These are phyloP conservation scores for Crotalus viridis DNA, from an alignment of 2,113 vertebrate species.

Conservation along the genomic window DNA sequence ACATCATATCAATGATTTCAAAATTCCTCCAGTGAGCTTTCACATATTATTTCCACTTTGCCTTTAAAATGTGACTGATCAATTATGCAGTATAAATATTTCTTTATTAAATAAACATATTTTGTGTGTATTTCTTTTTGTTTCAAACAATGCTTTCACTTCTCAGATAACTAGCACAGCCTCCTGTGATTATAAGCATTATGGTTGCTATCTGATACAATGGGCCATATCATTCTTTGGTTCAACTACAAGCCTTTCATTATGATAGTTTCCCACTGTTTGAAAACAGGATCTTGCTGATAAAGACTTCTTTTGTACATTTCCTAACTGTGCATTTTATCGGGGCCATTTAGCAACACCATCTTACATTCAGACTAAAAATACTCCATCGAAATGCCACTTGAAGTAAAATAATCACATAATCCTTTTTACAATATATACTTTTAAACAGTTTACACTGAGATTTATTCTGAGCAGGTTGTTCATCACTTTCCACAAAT, in stretches of 20 bases:
- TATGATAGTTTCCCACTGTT: slow-evolving; percentile 11
- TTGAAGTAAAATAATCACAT: background rate
- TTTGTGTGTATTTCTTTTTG: background rate
- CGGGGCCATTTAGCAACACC: background rate
- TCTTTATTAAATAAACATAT: background rate
- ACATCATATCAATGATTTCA: background rate
- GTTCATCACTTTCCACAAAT: slow-evolving; percentile 15
- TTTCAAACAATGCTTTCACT: slow-evolving; percentile 23
- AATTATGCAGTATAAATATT: background rate
- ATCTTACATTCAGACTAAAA: slow-evolving; percentile 10
- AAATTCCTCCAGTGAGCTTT: background rate
- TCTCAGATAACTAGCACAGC: slow-evolving; percentile 37
- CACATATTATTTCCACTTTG: background rate
- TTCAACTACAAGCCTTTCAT: slow-evolving; percentile 32
- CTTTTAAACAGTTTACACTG: background rate
- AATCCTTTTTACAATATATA: background rate
- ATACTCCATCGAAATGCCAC: background rate
- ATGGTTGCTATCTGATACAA: slow-evolving; percentile 25
- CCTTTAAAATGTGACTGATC: background rate
- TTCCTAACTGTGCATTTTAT: slow-evolving; percentile 23
- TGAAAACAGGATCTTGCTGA: slow-evolving; percentile 25
- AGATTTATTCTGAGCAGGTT: background rate
- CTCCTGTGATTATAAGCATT: slow-evolving; percentile 42
- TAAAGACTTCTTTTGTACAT: slow-evolving; percentile 10
- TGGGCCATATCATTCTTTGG: background rate